phyloP scores from a whole-genome alignment of 2,797 vertebrate species.

The Neosilurus hyrtlii region DNA sequence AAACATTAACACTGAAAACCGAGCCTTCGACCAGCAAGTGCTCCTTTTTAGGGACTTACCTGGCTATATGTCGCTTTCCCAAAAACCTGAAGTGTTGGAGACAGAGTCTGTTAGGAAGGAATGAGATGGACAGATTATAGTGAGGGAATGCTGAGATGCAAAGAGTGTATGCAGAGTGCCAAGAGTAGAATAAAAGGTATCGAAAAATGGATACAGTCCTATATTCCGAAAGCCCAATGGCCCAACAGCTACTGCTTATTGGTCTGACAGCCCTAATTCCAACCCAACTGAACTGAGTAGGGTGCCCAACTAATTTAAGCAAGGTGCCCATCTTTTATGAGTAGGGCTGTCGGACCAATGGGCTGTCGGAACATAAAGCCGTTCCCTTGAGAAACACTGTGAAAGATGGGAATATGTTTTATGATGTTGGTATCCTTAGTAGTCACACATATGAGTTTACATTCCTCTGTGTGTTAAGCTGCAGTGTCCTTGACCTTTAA shows the following conservation, averaged over 20 bases:
- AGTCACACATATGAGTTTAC: not conserved
- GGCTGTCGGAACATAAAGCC: too few species aligned
- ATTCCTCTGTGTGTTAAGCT: too few species aligned
- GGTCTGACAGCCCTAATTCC: too few species aligned
- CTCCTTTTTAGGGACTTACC: constrained; percentile 71
- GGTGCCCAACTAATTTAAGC: too few species aligned
- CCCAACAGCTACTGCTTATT: too few species aligned
- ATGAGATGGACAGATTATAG: constrained; percentile 41
- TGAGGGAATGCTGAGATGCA: not conserved
- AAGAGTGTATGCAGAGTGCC: not conserved
- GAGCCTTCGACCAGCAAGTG: not conserved
- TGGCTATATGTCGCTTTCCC: constrained; percentile 94
- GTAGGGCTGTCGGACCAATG: too few species aligned
- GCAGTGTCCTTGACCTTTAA: too few species aligned
- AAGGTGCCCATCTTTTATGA: too few species aligned
- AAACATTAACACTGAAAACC: not conserved
- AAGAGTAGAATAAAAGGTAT: not conserved
- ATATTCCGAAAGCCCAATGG: too few species aligned
- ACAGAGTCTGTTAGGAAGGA: constrained; percentile 80
- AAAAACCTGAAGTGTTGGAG: constrained; percentile 97
- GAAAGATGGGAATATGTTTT: not conserved
- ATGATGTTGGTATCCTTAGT: not conserved
- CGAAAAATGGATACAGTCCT: too few species aligned
- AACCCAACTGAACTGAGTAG: too few species aligned
- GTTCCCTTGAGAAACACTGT: not conserved